Conservation (phyloP, 2,797 vertebrate species). For the Sarcophilus harrisii region DNA sequence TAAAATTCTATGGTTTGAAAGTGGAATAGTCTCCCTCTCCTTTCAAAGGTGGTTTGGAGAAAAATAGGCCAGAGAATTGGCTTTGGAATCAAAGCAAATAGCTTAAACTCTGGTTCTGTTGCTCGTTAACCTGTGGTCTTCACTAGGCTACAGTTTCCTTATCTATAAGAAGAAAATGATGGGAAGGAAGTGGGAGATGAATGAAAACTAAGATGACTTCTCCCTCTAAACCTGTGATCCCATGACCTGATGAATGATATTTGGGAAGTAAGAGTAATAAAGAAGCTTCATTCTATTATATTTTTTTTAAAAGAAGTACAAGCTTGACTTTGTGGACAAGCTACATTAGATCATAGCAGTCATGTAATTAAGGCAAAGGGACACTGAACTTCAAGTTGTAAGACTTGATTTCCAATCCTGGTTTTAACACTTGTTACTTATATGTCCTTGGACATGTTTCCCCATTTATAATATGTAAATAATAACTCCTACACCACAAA, state of each 20-base stretch:
- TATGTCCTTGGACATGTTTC: background rate
- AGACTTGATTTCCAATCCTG: background rate
- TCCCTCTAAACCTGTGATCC: background rate
- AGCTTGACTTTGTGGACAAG: background rate
- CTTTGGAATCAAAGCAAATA: background rate
- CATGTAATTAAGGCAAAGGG: background rate
- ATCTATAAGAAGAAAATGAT: background rate
- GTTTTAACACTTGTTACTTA: background rate
- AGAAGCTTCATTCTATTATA: background rate
- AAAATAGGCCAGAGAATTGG: background rate
- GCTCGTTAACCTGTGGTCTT: background rate
- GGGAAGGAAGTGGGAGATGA: background rate
- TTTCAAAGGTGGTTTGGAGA: background rate
- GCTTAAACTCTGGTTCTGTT: background rate
- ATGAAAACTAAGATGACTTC: background rate
- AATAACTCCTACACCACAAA: background rate
- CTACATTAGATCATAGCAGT: background rate
- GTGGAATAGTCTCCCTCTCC: slow-evolving; percentile 1
- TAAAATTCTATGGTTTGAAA: background rate
- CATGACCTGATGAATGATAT: background rate
- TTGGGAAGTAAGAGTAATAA: background rate
- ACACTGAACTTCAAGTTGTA: background rate
- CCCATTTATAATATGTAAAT: background rate
- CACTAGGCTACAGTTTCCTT: background rate
- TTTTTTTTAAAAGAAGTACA: background rate